phyloP scores from a whole-genome alignment of 2,113 vertebrate species.

The Pluvianellus socialis region DNA sequence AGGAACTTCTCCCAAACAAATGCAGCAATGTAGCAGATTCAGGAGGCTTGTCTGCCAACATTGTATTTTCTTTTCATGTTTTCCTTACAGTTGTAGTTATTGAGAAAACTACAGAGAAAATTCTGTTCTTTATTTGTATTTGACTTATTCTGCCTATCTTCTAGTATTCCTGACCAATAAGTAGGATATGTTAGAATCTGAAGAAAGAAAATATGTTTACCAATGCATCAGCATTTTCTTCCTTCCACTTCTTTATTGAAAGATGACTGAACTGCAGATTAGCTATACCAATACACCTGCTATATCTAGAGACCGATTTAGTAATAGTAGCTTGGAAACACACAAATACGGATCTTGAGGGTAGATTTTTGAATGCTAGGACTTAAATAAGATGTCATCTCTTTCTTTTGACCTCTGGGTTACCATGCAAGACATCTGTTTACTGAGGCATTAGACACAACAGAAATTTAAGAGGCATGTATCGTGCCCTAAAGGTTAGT shows the following conservation, averaged over 20 bases:
- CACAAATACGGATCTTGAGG: neutral
- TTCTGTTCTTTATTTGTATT: neutral
- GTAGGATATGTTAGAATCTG: neutral
- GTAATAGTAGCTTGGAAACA: neutral
- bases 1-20: neutral
- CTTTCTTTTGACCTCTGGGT: neutral
- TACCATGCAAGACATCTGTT: neutral
- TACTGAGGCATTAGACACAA: neutral
- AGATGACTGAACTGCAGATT: neutral
- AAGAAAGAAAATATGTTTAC: neutral
- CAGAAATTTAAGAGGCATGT: neutral
- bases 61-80: neutral
- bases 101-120: neutral
- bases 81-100: neutral
- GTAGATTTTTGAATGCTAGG: neutral
- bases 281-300: neutral
- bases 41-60: neutral
- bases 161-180: neutral
- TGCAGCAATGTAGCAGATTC: neutral
- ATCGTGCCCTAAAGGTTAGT: rapidly evolving
- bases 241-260: neutral
- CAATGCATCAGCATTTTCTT: neutral
- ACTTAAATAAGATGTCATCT: neutral
- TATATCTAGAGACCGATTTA: neutral
- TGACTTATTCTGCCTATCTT: neutral